Conservation (phyloP, 1,140 invertebrate species). For the Drosophila albomicans region DNA sequence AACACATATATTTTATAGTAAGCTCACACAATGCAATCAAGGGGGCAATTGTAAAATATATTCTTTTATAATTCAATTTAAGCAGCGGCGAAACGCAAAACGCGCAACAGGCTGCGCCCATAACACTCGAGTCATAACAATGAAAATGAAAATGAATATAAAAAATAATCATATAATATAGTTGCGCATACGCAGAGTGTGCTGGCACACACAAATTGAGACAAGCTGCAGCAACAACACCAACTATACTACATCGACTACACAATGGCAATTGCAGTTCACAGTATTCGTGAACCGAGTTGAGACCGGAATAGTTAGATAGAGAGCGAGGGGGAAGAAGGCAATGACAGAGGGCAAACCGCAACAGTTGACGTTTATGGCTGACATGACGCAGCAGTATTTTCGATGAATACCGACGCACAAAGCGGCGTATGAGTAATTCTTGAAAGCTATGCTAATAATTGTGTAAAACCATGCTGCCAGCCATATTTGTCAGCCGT, state of each 20-base stretch:
- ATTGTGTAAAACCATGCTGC: conserved; percentile 38
- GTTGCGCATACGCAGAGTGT: conserved; percentile 64
- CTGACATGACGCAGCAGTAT: conserved; percentile 57
- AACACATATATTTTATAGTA: conserved; percentile 2
- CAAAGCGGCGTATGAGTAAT: conserved; percentile 65
- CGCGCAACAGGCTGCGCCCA: conserved; percentile 70
- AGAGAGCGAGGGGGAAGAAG: background rate
- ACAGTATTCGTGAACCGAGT: conserved; percentile 23
- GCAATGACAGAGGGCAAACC: background rate
- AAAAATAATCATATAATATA: conserved; percentile 78
- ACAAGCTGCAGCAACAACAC: conserved; percentile 37
- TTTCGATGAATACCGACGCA: conserved; percentile 41
- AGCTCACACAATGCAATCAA: background rate
- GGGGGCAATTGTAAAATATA: conserved; percentile 34
- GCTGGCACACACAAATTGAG: conserved; percentile 60
- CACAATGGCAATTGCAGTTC: conserved; percentile 17
- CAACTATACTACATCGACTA: background rate
- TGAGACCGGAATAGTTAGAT: conserved; percentile 5
- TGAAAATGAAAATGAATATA: conserved; percentile 75
- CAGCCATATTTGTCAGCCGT: conserved; percentile 13
- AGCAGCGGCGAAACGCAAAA: conserved; percentile 28
- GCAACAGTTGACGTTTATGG: conserved; percentile 80
- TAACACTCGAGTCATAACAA: conserved; percentile 72
- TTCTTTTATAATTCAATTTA: conserved; percentile 75
- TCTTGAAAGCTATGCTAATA: conserved; percentile 58